Percentiles rank a stretch among this genome's conserved stretches.
Conservation (phyloP, 2,113 vertebrate species). For the Clarias gariepinus region DNA sequence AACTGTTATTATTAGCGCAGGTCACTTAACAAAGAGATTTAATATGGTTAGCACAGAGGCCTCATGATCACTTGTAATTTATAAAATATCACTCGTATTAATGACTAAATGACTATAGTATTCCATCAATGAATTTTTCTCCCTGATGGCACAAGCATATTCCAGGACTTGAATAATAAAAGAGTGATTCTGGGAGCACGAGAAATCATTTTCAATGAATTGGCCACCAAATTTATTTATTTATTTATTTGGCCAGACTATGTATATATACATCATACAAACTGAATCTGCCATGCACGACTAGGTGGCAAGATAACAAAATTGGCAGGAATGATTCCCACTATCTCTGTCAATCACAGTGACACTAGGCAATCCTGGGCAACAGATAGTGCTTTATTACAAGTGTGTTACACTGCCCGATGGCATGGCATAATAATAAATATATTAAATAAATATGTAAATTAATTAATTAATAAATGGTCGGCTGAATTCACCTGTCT, state of each 20-base stretch:
- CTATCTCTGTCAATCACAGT: neutral
- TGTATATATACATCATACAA: neutral
- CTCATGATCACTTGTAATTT: neutral
- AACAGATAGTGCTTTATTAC: neutral
- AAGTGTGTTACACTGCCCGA: neutral
- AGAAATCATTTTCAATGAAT: too few species aligned
- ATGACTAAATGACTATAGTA: too few species aligned
- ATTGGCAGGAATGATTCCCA: neutral
- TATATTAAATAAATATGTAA: neutral
- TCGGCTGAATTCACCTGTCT: neutral
- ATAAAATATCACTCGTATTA: neutral
- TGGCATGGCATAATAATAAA: neutral
- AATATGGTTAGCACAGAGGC: neutral
- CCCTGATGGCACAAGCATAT: too few species aligned
- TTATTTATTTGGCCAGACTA: neutral
- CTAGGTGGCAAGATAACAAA: neutral
- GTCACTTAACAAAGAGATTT: neutral
- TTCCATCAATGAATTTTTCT: too few species aligned
- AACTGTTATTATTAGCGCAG: neutral
- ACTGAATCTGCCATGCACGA: neutral
- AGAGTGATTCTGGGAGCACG: too few species aligned
- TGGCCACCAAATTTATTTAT: too few species aligned
- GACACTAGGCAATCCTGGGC: neutral
- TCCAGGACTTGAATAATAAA: too few species aligned
- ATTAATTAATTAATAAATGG: neutral